phyloP scores from a whole-genome alignment of 2,797 vertebrate species.

The Acanthornis magna region DNA sequence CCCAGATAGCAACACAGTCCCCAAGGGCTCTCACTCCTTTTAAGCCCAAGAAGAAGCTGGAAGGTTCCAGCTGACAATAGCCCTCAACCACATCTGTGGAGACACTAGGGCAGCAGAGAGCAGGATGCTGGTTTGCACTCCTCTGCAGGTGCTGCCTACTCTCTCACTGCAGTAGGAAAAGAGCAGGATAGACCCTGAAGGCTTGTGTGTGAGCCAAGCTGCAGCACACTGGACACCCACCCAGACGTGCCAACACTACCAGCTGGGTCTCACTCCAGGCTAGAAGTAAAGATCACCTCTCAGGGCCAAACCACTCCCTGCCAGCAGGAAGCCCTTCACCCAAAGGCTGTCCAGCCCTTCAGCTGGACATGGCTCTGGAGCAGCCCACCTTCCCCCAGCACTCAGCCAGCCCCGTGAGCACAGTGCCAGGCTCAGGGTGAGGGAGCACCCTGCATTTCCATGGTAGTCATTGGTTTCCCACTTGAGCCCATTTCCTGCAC shows the following conservation, averaged over 20 bases:
- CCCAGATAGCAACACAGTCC: neutral
- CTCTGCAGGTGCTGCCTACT: neutral
- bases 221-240: neutral
- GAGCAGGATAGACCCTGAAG: neutral
- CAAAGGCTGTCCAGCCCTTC: neutral
- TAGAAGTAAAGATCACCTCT: neutral
- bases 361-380: neutral
- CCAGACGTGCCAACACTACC: neutral
- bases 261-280: neutral
- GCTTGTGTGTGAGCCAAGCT: neutral
- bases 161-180: neutral
- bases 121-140: neutral
- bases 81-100: neutral
- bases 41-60: neutral
- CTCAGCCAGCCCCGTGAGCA: neutral
- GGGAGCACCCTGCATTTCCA: neutral
- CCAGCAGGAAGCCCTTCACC: neutral
- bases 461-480: neutral
- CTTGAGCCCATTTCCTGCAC: neutral
- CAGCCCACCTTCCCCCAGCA: neutral
- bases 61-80: neutral
- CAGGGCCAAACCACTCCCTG: neutral
- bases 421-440: neutral
- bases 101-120: neutral
- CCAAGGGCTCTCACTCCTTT: neutral